Conservation (phyloP, 64 coral and sea anemone species). For the Porites australiensis region DNA sequence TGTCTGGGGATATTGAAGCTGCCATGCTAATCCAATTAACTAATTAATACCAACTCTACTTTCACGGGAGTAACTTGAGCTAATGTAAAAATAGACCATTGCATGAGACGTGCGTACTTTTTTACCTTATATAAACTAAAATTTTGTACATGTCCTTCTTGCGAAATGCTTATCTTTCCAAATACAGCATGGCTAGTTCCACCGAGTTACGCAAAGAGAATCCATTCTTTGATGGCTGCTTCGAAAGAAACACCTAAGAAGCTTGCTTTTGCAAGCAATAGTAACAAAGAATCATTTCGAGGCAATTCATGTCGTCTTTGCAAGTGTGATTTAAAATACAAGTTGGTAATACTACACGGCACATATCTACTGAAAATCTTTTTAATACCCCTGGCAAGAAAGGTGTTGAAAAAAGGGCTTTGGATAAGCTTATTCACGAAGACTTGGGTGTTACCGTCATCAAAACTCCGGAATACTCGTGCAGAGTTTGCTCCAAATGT, state of each 20-base stretch:
- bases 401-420: not conserved
- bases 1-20: no score
- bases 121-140: no score
- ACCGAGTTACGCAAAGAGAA: no score
- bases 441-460: not conserved
- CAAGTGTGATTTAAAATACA: not conserved
- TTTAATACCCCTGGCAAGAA: not conserved
- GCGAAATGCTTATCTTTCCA: no score
- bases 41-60: no score
- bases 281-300: not conserved
- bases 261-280: not conserved
- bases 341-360: not conserved
- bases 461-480: not conserved
- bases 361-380: not conserved
- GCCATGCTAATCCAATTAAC: no score
- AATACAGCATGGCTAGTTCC: no score
- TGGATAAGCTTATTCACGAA: not conserved
- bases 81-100: no score
- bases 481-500: not conserved
- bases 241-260: conserved; percentile 1
- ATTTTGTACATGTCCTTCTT: no score
- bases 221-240: not conserved
- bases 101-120: no score
- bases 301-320: not conserved
- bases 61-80: no score